These are phyloP conservation scores for Poliocrania exsul DNA, from an alignment of 2,797 vertebrate genomes.

Conservation along the genomic window DNA sequence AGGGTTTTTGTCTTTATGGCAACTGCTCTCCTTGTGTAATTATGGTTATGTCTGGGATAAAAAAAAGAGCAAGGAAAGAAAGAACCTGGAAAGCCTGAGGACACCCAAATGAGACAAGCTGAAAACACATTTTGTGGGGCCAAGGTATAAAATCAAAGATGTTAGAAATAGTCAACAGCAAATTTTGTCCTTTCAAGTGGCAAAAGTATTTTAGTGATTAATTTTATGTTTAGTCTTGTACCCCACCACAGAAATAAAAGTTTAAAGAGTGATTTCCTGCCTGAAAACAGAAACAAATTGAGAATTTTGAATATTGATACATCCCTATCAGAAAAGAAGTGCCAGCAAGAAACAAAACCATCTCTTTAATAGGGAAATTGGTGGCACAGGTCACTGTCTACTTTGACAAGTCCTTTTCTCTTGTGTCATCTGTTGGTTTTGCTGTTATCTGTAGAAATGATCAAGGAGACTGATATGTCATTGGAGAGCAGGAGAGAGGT, in stretches of 20 bases:
- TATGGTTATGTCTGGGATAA: neutral
- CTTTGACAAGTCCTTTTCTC: conserved; percentile 4
- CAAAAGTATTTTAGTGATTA: neutral
- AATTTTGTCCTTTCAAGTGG: neutral
- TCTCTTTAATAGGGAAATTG: neutral
- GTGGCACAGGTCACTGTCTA: neutral
- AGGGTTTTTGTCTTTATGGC: neutral
- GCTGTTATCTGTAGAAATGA: conserved; percentile 15
- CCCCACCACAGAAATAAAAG: neutral
- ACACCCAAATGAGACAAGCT: neutral
- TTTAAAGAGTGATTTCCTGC: neutral
- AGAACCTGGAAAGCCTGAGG: neutral
- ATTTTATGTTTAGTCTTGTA: neutral
- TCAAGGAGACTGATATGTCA: conserved; percentile 18
- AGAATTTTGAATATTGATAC: neutral
- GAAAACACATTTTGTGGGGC: neutral
- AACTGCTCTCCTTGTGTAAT: neutral
- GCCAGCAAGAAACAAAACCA: neutral
- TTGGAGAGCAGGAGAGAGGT: neutral
- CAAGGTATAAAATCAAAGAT: neutral
- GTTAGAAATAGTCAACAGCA: neutral
- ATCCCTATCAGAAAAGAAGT: neutral
- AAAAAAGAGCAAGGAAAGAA: neutral
- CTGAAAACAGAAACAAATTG: neutral
- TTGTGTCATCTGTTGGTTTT: conserved; percentile 5